Conservation (phyloP, 2,888 invertebrate genomes). For the Nymphalis polychloros region DNA sequence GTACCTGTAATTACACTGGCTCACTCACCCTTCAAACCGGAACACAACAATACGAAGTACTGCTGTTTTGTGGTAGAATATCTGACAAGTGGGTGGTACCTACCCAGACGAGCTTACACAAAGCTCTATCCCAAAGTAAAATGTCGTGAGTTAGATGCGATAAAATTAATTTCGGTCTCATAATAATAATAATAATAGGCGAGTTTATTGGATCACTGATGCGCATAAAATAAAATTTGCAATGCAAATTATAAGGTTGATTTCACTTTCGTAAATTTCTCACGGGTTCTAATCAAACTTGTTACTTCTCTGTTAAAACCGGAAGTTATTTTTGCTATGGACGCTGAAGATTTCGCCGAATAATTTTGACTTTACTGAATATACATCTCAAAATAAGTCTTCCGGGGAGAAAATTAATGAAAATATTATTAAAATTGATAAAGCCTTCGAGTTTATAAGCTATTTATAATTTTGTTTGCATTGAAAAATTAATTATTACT, state of each 20-base stretch:
- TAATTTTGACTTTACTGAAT: slow-evolving; percentile 4
- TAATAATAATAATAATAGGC: background rate
- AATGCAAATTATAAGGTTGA: slow-evolving; percentile 67
- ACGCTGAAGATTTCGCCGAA: background rate
- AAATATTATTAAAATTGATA: background rate
- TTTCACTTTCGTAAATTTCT: slow-evolving; percentile 65
- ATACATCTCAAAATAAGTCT: slow-evolving; percentile 2
- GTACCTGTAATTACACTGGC: too few relatives aligned
- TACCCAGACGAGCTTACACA: too few relatives aligned
- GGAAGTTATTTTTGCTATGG: background rate
- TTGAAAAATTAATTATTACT: too few relatives aligned
- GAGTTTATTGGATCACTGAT: slow-evolving; percentile 46
- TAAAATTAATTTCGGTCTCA: too few relatives aligned
- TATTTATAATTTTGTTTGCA: too few relatives aligned
- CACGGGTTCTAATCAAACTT: slow-evolving; percentile 58
- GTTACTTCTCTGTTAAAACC: slow-evolving; percentile 48
- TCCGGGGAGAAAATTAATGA: background rate
- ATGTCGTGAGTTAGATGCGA: too few relatives aligned
- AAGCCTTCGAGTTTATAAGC: too few relatives aligned
- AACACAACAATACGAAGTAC: too few relatives aligned
- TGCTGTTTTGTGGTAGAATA: too few relatives aligned
- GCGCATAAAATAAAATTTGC: slow-evolving; percentile 66
- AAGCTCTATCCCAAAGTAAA: too few relatives aligned
- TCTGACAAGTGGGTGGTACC: too few relatives aligned
- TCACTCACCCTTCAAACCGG: too few relatives aligned